Base-by-base conservation (phyloP, 2,888 invertebrate genomes). In the Folsomia candida region DNA sequence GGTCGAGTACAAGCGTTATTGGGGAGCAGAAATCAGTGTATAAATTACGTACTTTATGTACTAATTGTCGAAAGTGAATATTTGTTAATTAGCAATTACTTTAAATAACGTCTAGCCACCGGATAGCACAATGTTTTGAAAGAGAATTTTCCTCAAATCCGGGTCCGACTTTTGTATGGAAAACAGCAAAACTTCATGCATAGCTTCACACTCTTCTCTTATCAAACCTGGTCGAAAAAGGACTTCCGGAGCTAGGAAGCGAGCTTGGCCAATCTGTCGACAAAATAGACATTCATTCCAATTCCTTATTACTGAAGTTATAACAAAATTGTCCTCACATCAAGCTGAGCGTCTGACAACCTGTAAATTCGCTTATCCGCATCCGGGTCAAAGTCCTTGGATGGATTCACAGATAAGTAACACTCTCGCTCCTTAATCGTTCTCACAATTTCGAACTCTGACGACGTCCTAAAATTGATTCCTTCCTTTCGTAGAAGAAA, bases 131-230 rank as follows among this genome's bases (percentile, higher is more conserved):
- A 99, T 98, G 85, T 98, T 99, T 85, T 95, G 94, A 84, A 94
- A 99, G 18, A 99, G 85, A 73, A 95, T 93, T 86, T 96, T 94
- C 68, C 99, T 88, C 67, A 99, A 88, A 85, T 99, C 99, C 88
- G 98, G 90, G 85, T 99, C 99, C 0, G 97, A 97, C 85, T 97
- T 97, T 86, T 95, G 93, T 82, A 99, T 97, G 1, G 97, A 91
- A 85, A 92, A 97, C 85, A 94, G 90, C 67, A 99, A 86, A 22
- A 96, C 97, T 84, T 98, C 97, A 82, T 99, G 97, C 70, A 99
- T 89, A 81, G 99, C 98, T 85, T 97, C 97, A 83, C 92, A 96
- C 83, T 99, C 99, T 83, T 97, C 97, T 0, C 98, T 99, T 70
- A 99, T 91, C 77, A 99, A 87, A 83, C 99, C 98, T 1, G 99